These are phyloP conservation scores for Hydrozoanthus gracilis DNA, from an alignment of 92 coral and sea anemone species.

Conservation along the genomic window DNA sequence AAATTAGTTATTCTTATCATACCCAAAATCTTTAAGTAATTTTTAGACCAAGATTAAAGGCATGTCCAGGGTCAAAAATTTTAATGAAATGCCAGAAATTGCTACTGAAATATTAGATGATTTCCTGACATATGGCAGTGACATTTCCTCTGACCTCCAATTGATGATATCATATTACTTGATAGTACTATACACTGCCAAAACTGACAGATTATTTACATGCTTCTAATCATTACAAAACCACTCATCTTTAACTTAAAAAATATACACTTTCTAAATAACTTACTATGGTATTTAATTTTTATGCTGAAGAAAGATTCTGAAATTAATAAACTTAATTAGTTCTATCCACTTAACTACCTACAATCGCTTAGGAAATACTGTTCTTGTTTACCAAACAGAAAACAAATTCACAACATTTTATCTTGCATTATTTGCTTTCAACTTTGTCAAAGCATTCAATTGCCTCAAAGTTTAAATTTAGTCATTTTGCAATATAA, in stretches of 20 bases:
- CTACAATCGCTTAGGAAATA: neutral
- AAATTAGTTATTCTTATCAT: neutral
- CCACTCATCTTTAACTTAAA: neutral
- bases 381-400: neutral
- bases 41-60: neutral
- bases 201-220: slow-evolving; percentile 18
- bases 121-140: too few species aligned
- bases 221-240: neutral
- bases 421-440: neutral
- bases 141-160: slow-evolving; percentile 9
- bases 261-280: neutral
- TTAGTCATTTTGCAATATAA: slow-evolving; percentile 4
- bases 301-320: neutral
- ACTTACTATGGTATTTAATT: neutral
- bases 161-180: neutral
- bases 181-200: slow-evolving; percentile 12
- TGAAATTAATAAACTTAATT: neutral
- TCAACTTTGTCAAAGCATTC: slow-evolving; percentile 1
- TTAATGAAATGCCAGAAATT: neutral
- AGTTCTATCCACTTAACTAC: neutral
- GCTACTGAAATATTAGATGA: neutral
- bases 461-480: neutral
- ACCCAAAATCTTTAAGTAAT: neutral
- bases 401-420: neutral
- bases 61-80: neutral